Evolutionary conservation across 2,113 vertebrate species (phyloP), one percentile per base, ranked within the genome.

Genomic region (Ardeotis arabs): DNA sequence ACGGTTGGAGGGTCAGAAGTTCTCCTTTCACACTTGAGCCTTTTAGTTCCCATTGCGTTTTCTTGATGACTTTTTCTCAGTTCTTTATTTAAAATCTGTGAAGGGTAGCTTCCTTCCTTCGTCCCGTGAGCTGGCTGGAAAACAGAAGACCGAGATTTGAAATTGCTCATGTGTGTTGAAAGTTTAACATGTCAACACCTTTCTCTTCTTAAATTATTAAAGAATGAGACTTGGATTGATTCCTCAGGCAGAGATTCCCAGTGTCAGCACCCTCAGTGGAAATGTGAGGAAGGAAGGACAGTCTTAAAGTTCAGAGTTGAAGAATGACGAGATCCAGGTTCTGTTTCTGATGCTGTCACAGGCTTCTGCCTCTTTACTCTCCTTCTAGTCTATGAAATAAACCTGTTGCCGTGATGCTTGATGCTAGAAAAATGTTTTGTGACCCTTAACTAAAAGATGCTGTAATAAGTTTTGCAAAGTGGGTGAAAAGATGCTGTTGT

Each of bases 241-340:
- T 92, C 64, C 87, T 80, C 33, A 64, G 83, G 56, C 58, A 85
- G 28, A 70, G 75, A 70, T 70, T 89, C 55, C 39, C 41, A 25
- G 31, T 50, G 7, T 62, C 89, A 47, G 70, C 72, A 77, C 53
- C 29, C 52, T 59, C 37, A 35, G 29, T 74, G 76, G 55, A 90
- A 84, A n/a, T 35, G 11, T n/a, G 23, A 90, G 63, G 60, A 82
- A 82, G n/a, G 75, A 87, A 60, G 17, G 63, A 62, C 52, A 18
- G 47, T 37, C 68, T 93, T 47, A 7, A 89, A 84, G 41, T 81
- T 63, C 44, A 68, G 53, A 5, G 24, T 14, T 75, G 56, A 59
- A n/a, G 75, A 64, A 56, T 24, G 5, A 72, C 82, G 24, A 67
- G 72, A 25, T 28, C 23, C 35, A 58, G 20, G 5, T 64, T 93